These are phyloP conservation scores for Liopterus haemorrhoidalis DNA, from an alignment of 2,888 invertebrate species.

Conservation along the genomic window DNA sequence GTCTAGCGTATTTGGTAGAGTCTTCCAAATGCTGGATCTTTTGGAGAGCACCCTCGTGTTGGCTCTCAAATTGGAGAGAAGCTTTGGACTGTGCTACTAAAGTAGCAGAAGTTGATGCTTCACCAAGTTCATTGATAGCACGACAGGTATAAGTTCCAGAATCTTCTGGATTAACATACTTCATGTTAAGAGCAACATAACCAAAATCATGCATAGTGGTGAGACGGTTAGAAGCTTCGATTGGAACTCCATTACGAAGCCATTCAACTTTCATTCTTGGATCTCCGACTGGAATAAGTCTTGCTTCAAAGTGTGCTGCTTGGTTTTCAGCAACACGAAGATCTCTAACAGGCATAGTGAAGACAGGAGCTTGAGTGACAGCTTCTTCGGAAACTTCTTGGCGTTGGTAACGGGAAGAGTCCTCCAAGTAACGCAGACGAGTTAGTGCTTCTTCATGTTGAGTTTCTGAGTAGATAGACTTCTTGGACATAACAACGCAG, in stretches of 20 bases:
- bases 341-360: slow-evolving; percentile 86
- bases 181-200: slow-evolving; percentile 91
- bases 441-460: slow-evolving; percentile 82
- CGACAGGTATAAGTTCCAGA: slow-evolving; percentile 94
- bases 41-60: slow-evolving; percentile 81
- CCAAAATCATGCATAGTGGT: slow-evolving; percentile 98
- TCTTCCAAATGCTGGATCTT: slow-evolving; percentile 85
- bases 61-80: slow-evolving; percentile 78
- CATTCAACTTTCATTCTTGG: slow-evolving; percentile 88
- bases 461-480: slow-evolving; percentile 80
- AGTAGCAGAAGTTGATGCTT: slow-evolving; percentile 91
- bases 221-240: slow-evolving; percentile 85
- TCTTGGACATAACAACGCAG: slow-evolving; percentile 64
- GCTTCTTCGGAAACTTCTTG: slow-evolving; percentile 70
- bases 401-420: slow-evolving; percentile 67
- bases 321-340: slow-evolving; percentile 82
- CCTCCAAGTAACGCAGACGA: slow-evolving; percentile 76
- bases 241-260: slow-evolving; percentile 85
- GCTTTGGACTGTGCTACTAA: slow-evolving; percentile 83
- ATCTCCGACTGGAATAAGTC: slow-evolving; percentile 91
- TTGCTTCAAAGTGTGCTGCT: slow-evolving; percentile 89
- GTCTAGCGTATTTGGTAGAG: slow-evolving; percentile 67
- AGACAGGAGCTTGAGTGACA: slow-evolving; percentile 82
- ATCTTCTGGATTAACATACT: slow-evolving; percentile 91
- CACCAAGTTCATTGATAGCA: slow-evolving; percentile 86